Percentiles rank a stretch among this genome's conserved stretches.
These are phyloP conservation scores for Apamea sordens DNA, from an alignment of 2,888 invertebrate genomes.

Conservation along the genomic window DNA sequence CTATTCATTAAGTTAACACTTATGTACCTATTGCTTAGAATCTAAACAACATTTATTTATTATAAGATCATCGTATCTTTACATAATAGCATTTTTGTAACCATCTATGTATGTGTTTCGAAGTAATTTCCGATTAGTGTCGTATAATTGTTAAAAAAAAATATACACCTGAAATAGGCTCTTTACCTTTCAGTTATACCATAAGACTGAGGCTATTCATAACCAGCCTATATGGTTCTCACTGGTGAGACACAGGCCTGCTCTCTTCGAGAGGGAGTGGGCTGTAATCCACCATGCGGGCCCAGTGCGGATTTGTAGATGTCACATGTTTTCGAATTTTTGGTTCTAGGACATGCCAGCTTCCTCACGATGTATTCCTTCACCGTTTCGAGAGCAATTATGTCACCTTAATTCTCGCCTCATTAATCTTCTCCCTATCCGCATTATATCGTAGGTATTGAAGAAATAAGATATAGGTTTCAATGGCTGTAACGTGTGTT, in stretches of 20 bases:
- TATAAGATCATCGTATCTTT: background rate
- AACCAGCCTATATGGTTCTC: no score
- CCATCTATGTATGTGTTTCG: background rate
- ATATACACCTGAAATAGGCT: background rate
- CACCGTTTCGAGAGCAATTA: no score
- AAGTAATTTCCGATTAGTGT: background rate
- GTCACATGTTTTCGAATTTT: no score
- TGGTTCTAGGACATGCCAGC: no score
- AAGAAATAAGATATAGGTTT: no score
- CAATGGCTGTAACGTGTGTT: background rate
- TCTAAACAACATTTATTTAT: background rate
- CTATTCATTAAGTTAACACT: conserved; percentile 5
- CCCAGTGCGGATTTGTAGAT: no score
- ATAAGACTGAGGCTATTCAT: background rate
- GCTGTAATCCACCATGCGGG: no score
- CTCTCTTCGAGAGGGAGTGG: no score
- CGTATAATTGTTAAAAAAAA: no score
- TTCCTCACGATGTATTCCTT: no score
- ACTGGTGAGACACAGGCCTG: no score
- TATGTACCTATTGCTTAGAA: background rate
- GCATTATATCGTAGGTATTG: background rate
- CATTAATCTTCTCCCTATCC: background rate
- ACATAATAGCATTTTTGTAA: conserved; percentile 4
- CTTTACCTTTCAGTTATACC: background rate
- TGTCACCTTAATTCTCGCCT: background rate